Percentiles rank a stretch among this genome's conserved stretches.
phyloP scores from a whole-genome alignment of 2,888 invertebrate species.

The Pocota personata region DNA sequence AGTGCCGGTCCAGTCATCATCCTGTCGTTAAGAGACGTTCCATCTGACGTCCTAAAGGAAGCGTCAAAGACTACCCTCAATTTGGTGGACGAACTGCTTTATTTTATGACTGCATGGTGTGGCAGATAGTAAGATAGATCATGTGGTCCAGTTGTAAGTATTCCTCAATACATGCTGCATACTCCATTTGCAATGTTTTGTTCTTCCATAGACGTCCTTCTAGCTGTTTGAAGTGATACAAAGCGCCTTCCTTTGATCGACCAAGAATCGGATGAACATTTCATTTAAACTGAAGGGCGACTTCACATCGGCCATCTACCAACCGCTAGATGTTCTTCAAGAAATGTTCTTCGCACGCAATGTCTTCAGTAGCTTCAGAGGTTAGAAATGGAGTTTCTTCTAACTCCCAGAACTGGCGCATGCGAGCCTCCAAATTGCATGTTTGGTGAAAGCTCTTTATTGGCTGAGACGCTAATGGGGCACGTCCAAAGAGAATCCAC shows the following conservation, averaged over 20 bases:
- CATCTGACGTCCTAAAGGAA: too few relatives aligned
- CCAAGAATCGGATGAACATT: conserved; percentile 4
- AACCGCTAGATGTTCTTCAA: neutral
- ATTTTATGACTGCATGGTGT: too few relatives aligned
- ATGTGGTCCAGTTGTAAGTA: conserved; percentile 2
- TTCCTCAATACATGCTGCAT: neutral
- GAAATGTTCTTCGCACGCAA: conserved; percentile 29
- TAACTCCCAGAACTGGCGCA: neutral
- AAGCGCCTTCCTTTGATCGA: conserved; percentile 8
- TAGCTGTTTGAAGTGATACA: neutral
- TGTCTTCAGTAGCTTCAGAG: neutral
- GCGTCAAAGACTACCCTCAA: too few relatives aligned
- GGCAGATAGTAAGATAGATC: too few relatives aligned
- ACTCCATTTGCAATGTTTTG: neutral
- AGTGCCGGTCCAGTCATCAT: too few relatives aligned
- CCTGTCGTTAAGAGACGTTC: too few relatives aligned
- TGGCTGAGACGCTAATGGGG: neutral
- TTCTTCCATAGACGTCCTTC: neutral
- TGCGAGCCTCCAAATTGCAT: neutral
- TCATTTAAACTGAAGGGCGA: conserved; percentile 37
- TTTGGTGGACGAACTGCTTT: too few relatives aligned
- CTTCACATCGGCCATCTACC: conserved; percentile 14
- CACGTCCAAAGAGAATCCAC: conserved; percentile 8
- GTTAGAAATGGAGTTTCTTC: conserved; percentile 9
- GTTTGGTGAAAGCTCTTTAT: conserved; percentile 2